These are phyloP conservation scores for Cheilosia variabilis DNA, from an alignment of 2,888 invertebrate species.

Conservation along the genomic window DNA sequence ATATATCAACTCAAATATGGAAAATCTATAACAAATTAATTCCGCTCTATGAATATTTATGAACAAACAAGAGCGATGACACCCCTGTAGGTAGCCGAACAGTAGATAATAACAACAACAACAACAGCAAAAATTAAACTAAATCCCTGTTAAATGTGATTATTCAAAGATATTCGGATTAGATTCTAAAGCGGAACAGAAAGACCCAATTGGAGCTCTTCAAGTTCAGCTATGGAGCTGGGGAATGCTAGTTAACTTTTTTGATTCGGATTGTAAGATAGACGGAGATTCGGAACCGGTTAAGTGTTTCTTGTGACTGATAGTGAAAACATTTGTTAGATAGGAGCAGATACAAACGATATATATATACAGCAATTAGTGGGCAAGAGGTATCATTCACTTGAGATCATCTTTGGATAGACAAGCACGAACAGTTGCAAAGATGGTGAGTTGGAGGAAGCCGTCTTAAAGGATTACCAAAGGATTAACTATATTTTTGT, in stretches of 20 bases:
- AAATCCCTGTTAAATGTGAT: neutral
- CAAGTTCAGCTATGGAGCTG: neutral
- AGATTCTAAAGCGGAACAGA: slow-evolving; percentile 5
- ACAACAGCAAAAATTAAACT: neutral
- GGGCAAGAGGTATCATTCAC: slow-evolving; percentile 53
- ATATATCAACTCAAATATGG: slow-evolving; percentile 45
- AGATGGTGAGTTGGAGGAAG: slow-evolving; percentile 51
- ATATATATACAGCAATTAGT: slow-evolving; percentile 52
- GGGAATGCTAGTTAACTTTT: slow-evolving; percentile 49
- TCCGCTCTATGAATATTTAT: slow-evolving; percentile 65
- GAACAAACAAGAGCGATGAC: slow-evolving; percentile 12
- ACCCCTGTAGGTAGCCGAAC: slow-evolving; percentile 7
- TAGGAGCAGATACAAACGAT: slow-evolving; percentile 1
- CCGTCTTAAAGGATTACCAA: neutral
- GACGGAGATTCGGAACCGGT: slow-evolving; percentile 33
- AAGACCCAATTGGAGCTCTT: slow-evolving; percentile 2
- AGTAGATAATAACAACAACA: slow-evolving; percentile 19
- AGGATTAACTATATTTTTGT: neutral
- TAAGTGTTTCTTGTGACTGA: slow-evolving; percentile 16
- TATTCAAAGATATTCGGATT: slow-evolving; percentile 25
- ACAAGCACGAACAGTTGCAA: slow-evolving; percentile 26
- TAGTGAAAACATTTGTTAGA: slow-evolving; percentile 3
- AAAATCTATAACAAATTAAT: slow-evolving; percentile 57
- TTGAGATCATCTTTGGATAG: slow-evolving; percentile 51
- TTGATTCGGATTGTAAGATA: slow-evolving; percentile 16